Conservation (phyloP, 2,113 vertebrate genomes). For the Podiceps cristatus region DNA sequence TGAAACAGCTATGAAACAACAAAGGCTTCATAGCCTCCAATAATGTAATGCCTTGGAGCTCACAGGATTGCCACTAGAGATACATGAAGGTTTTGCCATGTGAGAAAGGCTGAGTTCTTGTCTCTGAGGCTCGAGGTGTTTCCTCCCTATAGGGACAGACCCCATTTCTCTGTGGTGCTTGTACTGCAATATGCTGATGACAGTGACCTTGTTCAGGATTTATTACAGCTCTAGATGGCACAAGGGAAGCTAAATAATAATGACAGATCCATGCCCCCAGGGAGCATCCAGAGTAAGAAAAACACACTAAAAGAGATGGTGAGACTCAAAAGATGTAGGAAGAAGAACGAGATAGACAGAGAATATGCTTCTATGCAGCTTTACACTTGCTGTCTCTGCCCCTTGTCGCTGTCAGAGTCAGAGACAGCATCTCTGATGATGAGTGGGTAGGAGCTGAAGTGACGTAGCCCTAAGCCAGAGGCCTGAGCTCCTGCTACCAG, state of each 20-base stretch:
- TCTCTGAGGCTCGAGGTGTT: not conserved
- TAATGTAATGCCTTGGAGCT: not conserved
- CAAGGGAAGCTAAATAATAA: constrained; percentile 21
- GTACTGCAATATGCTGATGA: not conserved
- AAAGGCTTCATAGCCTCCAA: not conserved
- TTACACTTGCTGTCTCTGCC: not conserved
- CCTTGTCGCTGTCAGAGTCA: not conserved
- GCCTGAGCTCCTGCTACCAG: constrained; percentile 25
- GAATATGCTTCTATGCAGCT: not conserved
- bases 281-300: not conserved
- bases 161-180: not conserved
- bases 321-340: not conserved
- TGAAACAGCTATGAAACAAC: not conserved
- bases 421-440: not conserved
- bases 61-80: not conserved
- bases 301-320: not conserved
- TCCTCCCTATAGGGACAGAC: not conserved
- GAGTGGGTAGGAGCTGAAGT: not conserved
- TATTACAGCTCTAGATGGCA: not conserved
- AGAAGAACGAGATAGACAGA: not conserved
- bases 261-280: not conserved
- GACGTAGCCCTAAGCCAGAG: not conserved
- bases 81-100: not conserved
- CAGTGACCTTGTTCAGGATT: not conserved
- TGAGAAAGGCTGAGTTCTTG: not conserved